Evolutionary conservation across 2,113 vertebrate species (phyloP), one percentile per base, ranked within the genome.

Genomic region (Lycaon pictus): DNA sequence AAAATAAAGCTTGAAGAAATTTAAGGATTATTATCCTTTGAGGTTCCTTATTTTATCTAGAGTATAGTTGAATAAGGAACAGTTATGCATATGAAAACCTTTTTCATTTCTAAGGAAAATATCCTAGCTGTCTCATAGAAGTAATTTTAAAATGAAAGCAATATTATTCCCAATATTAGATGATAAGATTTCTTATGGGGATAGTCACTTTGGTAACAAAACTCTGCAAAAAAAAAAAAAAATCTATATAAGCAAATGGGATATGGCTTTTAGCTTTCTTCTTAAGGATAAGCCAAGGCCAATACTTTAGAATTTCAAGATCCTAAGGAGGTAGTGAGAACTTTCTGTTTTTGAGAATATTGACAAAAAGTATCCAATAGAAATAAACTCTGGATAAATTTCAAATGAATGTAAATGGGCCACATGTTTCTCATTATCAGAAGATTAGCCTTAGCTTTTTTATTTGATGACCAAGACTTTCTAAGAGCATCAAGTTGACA

Each of bases 61-160:
- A 93, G 25, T 53, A 67, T 3, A 85, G 3, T 16, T 29, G 8
- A 90, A 63, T 63, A 82, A 51, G 22, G 11, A 93, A 88, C 29
- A 62, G 22, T 48, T 88, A 58, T 20, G 48, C n/a, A 93, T 3
- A 43, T 86, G 32, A 95, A 62, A 56, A 87, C 2, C 15, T 69
- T 43, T 35, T 67, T 76, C 43, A 90, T 88, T 95, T 92, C 53
- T 77, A 71, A 92, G 82, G 74, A 86, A 92, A 58, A 84, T 55
- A 35, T 71, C 20, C 48, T 81, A 65, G 29, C 25, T 83, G 17
- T 83, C 85, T 92, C 53, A 88, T 71, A 27, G 25, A 88, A 94
- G 23, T 67, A 37, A 82, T 71, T 92, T 96, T 89, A 80, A 88
- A 95, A 69, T 55, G 20, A 92, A 95, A 92, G 3, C 13, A 93